phyloP scores from a whole-genome alignment of 2,113 vertebrate genomes.

The Calidris pygmaea region DNA sequence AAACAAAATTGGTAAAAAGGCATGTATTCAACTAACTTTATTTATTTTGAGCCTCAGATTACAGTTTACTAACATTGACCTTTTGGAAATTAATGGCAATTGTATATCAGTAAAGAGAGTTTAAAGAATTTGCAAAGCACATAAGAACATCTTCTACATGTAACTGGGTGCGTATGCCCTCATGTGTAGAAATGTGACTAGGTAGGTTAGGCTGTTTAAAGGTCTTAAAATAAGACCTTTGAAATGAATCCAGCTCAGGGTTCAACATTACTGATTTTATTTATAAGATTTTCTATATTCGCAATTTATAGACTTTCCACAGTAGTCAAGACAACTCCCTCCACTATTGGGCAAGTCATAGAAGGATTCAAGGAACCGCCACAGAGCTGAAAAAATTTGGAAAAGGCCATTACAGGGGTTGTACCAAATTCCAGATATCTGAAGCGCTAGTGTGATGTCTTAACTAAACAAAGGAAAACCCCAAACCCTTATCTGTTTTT shows the following conservation, averaged over 20 bases:
- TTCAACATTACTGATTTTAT: background rate
- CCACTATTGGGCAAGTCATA: background rate
- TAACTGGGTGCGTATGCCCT: background rate
- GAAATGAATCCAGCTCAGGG: background rate
- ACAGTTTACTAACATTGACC: background rate
- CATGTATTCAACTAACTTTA: rapidly evolving
- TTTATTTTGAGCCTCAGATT: background rate
- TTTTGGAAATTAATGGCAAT: background rate
- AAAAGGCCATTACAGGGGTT: background rate
- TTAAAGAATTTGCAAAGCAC: background rate
- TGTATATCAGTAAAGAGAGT: background rate
- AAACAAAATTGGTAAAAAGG: background rate
- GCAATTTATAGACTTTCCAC: background rate
- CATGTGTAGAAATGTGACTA: background rate
- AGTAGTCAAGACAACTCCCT: background rate
- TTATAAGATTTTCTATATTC: background rate
- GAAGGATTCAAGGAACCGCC: background rate
- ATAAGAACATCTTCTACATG: background rate
- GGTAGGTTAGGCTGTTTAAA: background rate
- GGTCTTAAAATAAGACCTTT: background rate
- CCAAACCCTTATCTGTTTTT: background rate
- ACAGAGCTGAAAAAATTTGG: background rate
- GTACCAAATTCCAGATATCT: background rate
- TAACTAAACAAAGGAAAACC: background rate
- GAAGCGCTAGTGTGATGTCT: background rate